Conservation (phyloP, 2,888 invertebrate species). For the Pantelozetes paolii region DNA sequence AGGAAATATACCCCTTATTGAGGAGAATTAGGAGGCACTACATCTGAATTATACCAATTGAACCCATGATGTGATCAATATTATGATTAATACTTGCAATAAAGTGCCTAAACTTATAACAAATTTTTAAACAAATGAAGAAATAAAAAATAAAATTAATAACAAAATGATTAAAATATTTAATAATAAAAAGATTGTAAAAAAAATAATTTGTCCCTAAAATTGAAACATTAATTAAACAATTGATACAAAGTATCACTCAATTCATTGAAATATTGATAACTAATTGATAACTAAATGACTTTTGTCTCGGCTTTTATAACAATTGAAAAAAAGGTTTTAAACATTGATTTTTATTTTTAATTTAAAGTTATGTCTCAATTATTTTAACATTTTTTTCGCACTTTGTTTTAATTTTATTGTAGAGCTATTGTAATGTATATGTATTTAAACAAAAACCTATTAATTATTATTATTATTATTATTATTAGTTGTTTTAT, state of each 20-base stretch:
- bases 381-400: conserved; percentile 1
- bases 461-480: conserved; percentile 15
- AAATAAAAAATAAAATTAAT: conserved; percentile 3
- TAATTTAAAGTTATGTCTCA: not conserved
- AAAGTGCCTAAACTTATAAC: conserved; percentile 38
- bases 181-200: not conserved
- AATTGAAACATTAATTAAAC: not conserved
- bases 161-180: not conserved
- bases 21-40: conserved; percentile 37
- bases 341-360: not conserved
- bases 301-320: conserved; percentile 21
- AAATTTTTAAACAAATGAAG: no score
- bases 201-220: conserved; percentile 9
- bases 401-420: conserved; percentile 35
- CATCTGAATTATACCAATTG: conserved; percentile 31
- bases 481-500: conserved; percentile 30
- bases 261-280: not conserved
- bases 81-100: conserved; percentile 39
- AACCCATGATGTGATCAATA: conserved; percentile 31
- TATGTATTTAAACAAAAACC: conserved; percentile 1
- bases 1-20: conserved; percentile 13
- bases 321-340: no score
- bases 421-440: conserved; percentile 37
- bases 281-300: not conserved
- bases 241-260: conserved; percentile 33